These are phyloP conservation scores for Lithophane semibrunnea DNA, from an alignment of 2,888 invertebrate species.

Conservation along the genomic window DNA sequence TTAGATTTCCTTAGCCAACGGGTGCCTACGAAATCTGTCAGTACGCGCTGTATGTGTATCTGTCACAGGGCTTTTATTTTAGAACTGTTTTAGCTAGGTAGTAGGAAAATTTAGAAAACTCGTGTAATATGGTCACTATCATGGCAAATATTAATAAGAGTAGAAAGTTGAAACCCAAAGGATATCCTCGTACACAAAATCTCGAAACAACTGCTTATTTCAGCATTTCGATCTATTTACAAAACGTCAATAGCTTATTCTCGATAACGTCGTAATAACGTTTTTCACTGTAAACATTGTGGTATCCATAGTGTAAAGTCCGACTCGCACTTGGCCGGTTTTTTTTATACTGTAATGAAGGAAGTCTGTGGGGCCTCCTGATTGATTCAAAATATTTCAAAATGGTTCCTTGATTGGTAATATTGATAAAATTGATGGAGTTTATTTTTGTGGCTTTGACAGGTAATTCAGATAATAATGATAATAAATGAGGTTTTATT, in stretches of 20 bases:
- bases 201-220: no score
- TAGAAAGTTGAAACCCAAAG: no score
- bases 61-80: neutral
- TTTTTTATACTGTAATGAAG: slow-evolving; percentile 17
- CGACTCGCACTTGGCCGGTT: neutral
- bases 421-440: slow-evolving; percentile 30
- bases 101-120: neutral
- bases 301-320: neutral
- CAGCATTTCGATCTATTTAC: no score
- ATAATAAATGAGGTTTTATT: neutral
- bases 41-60: no score
- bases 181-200: no score
- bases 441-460: neutral
- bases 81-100: neutral
- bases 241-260: no score
- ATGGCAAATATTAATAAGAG: no score
- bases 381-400: slow-evolving; percentile 41
- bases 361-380: slow-evolving; percentile 44
- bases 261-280: neutral
- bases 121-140: neutral
- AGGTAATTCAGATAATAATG: slow-evolving; percentile 13
- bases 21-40: no score
- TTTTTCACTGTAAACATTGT: neutral
- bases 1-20: neutral
- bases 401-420: slow-evolving; percentile 9